Evolutionary conservation across 37 sponge, comb jelly and placozoan species (phyloP), one percentile per base, ranked within the genome.

Genomic region (Chondrosia reniformis): DNA sequence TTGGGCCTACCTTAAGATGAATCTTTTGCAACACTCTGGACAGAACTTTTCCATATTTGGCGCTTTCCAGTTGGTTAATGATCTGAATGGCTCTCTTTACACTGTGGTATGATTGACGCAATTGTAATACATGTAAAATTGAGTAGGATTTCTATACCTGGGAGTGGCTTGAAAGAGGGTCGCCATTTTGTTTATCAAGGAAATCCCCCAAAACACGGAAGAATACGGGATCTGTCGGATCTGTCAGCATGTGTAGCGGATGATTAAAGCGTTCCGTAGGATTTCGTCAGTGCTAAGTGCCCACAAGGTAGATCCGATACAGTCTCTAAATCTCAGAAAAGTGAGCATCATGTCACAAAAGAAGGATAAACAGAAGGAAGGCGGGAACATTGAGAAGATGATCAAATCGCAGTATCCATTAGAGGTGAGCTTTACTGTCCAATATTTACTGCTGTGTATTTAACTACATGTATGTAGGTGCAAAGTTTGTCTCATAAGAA

Each of bases 11-110:
- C 81, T 86, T 83, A 40, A 94, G 33, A 71, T 94, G 94, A 8
- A 94, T 57, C 56, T 87, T 94, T 54, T 89, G 94, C 27, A 93
- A 33, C 24, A 89, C 74, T 67, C 94, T 74, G 34, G 82, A 12
- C 37, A 93, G 40, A 9, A 93, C 22, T n/a, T 69, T 78, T 42
- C 80, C 63, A 46, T 85, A 93, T 27, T 66, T 86, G 1, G 54
- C 74, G 28, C 46, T 21, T 24, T 89, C 90, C 61, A 86, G 64
- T 4, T 57, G 75, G 59, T 89, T 93, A 31, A 93, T 86, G 27
- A 93, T 81, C 15, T 25, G 38, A 9, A 85, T 86, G 8, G 94
- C 94, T 43, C 83, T 81, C 81, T 93, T 93, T 31, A 93, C 46
- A 56, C 94, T 93, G 43, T 12, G 45, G 3, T 34, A 52, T 25